Conservation (phyloP, 2,797 vertebrate genomes). For the Acanthornis magna region DNA sequence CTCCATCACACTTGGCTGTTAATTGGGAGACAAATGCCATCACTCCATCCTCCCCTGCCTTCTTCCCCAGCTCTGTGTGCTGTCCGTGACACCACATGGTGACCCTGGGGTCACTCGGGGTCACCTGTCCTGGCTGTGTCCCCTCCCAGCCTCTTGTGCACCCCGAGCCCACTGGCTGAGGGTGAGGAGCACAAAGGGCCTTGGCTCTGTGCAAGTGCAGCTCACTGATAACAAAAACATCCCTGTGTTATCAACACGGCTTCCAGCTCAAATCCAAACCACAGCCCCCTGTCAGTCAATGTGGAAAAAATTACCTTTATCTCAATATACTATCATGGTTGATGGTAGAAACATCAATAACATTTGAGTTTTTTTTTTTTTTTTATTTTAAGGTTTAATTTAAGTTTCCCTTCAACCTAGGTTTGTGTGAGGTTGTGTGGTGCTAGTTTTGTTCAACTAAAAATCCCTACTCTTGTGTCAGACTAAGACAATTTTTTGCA, state of each 20-base stretch:
- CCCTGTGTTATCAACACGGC: not conserved
- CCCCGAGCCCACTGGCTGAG: fast-evolving
- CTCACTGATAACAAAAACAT: not conserved
- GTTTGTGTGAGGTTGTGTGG: not conserved
- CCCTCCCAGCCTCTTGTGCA: not conserved
- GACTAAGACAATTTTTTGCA: not conserved
- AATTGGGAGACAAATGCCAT: not conserved
- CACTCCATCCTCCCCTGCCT: too few relatives aligned
- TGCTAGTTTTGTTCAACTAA: not conserved
- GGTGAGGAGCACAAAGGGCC: not conserved
- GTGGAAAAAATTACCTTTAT: not conserved
- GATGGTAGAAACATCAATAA: not conserved
- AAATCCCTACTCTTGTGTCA: not conserved
- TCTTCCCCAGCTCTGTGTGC: not conserved
- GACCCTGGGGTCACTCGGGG: not conserved
- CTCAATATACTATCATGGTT: not conserved
- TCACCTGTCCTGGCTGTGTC: not conserved
- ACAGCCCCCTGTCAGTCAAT: not conserved
- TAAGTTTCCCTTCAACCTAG: not conserved
- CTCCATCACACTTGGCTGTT: not conserved
- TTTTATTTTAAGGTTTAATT: not conserved
- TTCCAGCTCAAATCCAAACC: not conserved
- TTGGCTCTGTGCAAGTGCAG: not conserved
- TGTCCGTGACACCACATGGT: too few relatives aligned
- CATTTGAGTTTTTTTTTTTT: not conserved